Conservation (phyloP, 2,113 vertebrate species). For the Mirounga angustirostris region DNA sequence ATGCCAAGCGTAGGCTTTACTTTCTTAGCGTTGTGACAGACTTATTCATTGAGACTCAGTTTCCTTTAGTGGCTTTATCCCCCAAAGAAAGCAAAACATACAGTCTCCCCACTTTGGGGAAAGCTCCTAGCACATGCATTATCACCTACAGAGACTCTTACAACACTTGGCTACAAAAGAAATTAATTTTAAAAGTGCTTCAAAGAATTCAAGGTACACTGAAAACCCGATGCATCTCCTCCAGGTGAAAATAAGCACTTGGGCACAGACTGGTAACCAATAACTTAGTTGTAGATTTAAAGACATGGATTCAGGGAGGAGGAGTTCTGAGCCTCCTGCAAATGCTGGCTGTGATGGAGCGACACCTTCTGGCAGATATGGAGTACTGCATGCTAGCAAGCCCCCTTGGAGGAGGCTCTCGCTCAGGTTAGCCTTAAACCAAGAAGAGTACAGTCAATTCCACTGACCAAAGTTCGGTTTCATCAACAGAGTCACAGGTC, state of each 20-base stretch:
- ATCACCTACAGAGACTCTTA: not conserved
- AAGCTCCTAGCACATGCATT: not conserved
- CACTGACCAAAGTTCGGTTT: not conserved
- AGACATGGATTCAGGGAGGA: not conserved
- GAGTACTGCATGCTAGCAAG: slow-evolving; percentile 11
- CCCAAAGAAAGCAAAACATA: not conserved
- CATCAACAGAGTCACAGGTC: not conserved
- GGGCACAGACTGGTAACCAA: not conserved
- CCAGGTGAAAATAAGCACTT: not conserved
- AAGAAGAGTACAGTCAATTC: not conserved
- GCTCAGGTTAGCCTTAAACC: not conserved
- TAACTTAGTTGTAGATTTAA: not conserved
- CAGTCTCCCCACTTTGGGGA: not conserved
- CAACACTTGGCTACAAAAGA: not conserved
- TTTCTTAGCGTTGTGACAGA: slow-evolving; percentile 1
- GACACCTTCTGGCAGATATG: not conserved
- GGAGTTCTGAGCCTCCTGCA: too few relatives aligned
- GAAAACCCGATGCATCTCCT: not conserved
- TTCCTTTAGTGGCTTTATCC: not conserved
- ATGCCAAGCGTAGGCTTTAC: not conserved
- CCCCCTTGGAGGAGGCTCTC: not conserved
- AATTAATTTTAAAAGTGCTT: not conserved
- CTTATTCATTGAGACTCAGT: not conserved
- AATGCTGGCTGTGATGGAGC: not conserved
- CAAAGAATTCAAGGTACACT: not conserved